Percentiles rank a stretch among this genome's conserved stretches.
Evolutionary conservation across 2,888 invertebrate species (phyloP).

Genomic region (Zelleria hepariella): DNA sequence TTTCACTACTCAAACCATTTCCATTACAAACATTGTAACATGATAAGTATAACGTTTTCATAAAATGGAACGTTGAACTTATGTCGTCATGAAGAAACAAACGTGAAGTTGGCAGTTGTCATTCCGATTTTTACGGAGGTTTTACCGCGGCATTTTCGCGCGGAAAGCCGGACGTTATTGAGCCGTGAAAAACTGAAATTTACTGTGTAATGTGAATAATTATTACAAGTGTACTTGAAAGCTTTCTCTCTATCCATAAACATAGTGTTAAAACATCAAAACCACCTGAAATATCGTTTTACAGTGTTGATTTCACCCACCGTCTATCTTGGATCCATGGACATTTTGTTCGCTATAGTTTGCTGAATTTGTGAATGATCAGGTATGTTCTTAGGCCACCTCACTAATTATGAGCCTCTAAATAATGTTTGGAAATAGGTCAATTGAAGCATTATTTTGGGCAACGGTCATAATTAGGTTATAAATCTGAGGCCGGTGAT

Average conservation of each 20-base stretch:
- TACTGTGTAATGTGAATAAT: conserved; percentile 37
- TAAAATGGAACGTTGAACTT: background rate
- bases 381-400: conserved; percentile 42
- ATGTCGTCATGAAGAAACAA: conserved; percentile 51
- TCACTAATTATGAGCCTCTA: conserved; percentile 14
- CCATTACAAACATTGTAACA: background rate
- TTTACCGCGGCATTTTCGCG: conserved; percentile 73
- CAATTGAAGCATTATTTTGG: background rate
- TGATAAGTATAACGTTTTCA: background rate
- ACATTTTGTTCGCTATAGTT: background rate
- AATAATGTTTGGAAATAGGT: background rate
- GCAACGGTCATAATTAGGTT: conserved; percentile 54
- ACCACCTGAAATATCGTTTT: background rate
- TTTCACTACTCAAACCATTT: too few species aligned
- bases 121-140: conserved; percentile 43
- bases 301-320: background rate
- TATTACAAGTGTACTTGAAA: conserved; percentile 12
- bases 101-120: conserved; percentile 54
- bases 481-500: conserved; percentile 62
- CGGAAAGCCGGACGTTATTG: conserved; percentile 72
- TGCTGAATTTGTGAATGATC: conserved; percentile 61
- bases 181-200: conserved; percentile 66
- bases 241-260: conserved; percentile 26
- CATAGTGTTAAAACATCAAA: conserved; percentile 26
- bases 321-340: background rate